Percentiles rank a stretch among this genome's conserved stretches.
These are phyloP conservation scores for Crotalus helleri DNA, from an alignment of 2,113 vertebrate genomes.

Conservation along the genomic window DNA sequence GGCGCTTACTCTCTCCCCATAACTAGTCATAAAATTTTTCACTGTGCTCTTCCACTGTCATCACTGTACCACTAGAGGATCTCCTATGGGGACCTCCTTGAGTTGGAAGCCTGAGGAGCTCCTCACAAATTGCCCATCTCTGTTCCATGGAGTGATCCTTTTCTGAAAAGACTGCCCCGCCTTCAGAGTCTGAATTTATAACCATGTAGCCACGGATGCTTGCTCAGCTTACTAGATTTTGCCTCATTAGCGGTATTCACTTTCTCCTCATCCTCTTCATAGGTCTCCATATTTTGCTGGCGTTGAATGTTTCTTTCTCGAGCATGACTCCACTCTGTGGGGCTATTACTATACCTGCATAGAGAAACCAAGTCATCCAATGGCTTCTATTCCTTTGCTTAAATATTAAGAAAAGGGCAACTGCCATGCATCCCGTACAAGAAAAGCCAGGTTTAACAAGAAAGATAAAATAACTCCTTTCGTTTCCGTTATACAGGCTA, in stretches of 20 bases:
- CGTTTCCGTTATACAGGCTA: not conserved
- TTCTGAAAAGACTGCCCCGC: too few species aligned
- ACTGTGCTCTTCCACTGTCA: not conserved
- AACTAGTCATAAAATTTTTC: not conserved
- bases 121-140: not conserved
- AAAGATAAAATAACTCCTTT: not conserved
- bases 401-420: not conserved
- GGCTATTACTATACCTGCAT: constrained; percentile 61
- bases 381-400: not conserved
- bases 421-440: not conserved
- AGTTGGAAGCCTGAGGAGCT: not conserved
- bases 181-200: not conserved
- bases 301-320: constrained; percentile 36
- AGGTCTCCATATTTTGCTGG: constrained; percentile 63
- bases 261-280: constrained; percentile 60
- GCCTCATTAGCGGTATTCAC: constrained; percentile 64
- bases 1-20: not conserved
- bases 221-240: constrained; percentile 65
- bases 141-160: not conserved
- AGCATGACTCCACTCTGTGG: constrained; percentile 51
- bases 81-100: not conserved
- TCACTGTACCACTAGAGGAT: not conserved
- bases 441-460: not conserved
- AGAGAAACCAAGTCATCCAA: constrained; percentile 22
- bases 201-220: not conserved